These are phyloP conservation scores for Caenorhabditis sp. DNA, from an alignment of 2,888 invertebrate genomes.

Conservation along the genomic window DNA sequence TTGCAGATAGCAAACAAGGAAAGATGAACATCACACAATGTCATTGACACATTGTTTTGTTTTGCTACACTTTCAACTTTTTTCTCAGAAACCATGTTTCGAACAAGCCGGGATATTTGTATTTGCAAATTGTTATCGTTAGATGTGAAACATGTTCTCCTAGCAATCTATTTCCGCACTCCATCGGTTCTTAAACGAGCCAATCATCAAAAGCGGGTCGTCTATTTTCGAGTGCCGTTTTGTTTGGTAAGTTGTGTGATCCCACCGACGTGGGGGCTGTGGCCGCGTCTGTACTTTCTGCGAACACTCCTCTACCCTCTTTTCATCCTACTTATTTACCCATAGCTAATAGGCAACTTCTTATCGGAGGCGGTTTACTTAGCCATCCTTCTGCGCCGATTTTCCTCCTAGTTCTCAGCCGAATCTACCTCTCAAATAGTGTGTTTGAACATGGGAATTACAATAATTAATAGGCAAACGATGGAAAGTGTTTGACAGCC, in stretches of 20 bases:
- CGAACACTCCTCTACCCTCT: conserved; percentile 41
- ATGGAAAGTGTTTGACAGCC: no score
- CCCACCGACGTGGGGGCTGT: conserved; percentile 3
- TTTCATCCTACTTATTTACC: conserved; percentile 54
- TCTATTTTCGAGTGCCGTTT: conserved; percentile 40
- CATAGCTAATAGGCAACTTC: conserved; percentile 57
- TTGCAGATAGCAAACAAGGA: conserved; percentile 13
- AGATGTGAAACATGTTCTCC: conserved; percentile 24
- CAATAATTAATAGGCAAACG: no score
- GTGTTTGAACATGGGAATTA: conserved; percentile 15
- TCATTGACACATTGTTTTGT: conserved; percentile 29
- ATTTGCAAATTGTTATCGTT: conserved; percentile 20
- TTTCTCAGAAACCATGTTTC: not conserved
- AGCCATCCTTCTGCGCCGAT: conserved; percentile 30
- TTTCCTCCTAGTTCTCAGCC: not conserved
- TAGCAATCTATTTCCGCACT: not conserved
- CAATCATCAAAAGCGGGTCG: conserved; percentile 38
- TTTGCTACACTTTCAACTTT: not conserved
- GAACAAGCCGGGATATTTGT: conserved; percentile 3
- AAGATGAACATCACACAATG: conserved; percentile 27
- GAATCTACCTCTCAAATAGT: conserved; percentile 18
- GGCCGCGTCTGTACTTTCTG: conserved; percentile 41
- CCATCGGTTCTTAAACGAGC: conserved; percentile 12
- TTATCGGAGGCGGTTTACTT: conserved; percentile 56
- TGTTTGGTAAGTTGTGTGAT: conserved; percentile 51